Conservation (phyloP, 1,140 invertebrate genomes). For the Drosophila sp. region DNA sequence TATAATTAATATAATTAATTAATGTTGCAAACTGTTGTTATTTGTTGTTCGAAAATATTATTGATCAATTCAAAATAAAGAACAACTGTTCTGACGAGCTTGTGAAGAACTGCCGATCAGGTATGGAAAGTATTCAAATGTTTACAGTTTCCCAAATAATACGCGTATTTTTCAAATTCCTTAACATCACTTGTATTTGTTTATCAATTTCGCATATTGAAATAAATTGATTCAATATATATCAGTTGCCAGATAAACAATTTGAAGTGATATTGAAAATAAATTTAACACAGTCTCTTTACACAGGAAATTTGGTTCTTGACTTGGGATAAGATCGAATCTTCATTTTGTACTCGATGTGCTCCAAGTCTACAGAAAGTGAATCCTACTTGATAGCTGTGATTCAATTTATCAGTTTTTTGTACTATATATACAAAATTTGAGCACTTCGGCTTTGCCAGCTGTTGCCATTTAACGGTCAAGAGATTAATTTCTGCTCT, state of each 20-base stretch:
- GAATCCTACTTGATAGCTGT: not conserved
- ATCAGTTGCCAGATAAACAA: constrained; percentile 12
- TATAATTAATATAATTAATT: too few species aligned
- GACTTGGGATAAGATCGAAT: constrained; percentile 7
- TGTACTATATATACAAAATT: constrained; percentile 6
- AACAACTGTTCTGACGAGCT: not conserved
- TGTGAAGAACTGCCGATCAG: not conserved
- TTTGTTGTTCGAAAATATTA: constrained; percentile 4
- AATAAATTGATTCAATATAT: not conserved
- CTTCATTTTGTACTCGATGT: not conserved
- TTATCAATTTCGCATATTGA: constrained; percentile 6
- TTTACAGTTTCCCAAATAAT: constrained; percentile 9
- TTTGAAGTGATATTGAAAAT: not conserved
- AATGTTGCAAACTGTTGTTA: not conserved
- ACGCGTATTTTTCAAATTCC: not conserved
- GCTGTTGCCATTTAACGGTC: constrained; percentile 26
- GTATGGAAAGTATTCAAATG: not conserved
- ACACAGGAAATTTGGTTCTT: not conserved
- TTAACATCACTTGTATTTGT: not conserved
- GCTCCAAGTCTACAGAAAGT: not conserved
- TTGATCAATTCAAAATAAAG: not conserved
- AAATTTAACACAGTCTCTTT: not conserved
- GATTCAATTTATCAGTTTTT: constrained; percentile 32
- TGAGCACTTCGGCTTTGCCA: constrained; percentile 33
- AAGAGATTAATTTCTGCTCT: constrained; percentile 27